Conservation (phyloP, 2,113 vertebrate genomes). For the Eclectus roratus region DNA sequence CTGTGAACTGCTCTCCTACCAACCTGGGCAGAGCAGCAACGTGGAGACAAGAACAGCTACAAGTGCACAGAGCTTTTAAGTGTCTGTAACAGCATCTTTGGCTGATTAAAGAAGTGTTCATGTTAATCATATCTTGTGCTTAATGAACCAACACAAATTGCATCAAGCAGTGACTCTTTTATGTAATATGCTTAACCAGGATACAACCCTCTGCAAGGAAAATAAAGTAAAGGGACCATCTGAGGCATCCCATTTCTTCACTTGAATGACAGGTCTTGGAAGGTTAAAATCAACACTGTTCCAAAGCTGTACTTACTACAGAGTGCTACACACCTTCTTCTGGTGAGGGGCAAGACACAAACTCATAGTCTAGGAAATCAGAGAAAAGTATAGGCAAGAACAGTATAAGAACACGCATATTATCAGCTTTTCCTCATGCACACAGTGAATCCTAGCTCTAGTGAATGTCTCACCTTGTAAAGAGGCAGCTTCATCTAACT, state of each 20-base stretch:
- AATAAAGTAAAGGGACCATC: background rate
- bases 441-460: background rate
- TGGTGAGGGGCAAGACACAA: background rate
- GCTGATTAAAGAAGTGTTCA: background rate
- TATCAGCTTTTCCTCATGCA: background rate
- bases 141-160: slow-evolving; percentile 22
- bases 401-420: background rate
- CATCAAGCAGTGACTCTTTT: background rate
- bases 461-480: background rate
- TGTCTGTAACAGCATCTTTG: background rate
- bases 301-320: background rate
- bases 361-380: accelerated
- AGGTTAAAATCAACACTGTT: background rate
- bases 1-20: background rate
- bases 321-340: background rate
- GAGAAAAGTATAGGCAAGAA: background rate
- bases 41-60: background rate
- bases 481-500: background rate
- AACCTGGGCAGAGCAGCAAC: background rate
- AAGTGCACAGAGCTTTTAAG: background rate
- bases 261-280: background rate
- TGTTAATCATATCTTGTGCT: background rate
- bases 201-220: background rate
- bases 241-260: background rate
- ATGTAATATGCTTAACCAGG: background rate